phyloP scores from a whole-genome alignment of 2,888 invertebrate species.

The Teleogryllus oceanicus region DNA sequence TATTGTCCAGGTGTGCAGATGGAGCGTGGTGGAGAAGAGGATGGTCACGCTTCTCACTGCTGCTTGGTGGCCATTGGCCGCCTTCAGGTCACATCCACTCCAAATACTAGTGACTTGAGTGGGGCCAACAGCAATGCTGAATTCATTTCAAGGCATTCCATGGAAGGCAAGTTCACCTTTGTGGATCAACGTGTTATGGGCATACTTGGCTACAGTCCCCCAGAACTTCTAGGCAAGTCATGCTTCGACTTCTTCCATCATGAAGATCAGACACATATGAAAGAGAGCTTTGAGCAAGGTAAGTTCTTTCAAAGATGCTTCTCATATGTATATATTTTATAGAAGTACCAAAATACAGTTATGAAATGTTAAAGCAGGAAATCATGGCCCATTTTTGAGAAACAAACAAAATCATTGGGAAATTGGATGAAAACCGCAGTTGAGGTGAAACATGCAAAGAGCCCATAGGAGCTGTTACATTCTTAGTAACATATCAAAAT shows the following conservation, averaged over 20 bases:
- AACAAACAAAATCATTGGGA: too few species aligned
- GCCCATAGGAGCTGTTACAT: too few species aligned
- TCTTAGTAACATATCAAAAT: too few species aligned
- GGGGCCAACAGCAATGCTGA: slow-evolving; percentile 82
- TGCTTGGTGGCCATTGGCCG: slow-evolving; percentile 98
- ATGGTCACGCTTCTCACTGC: slow-evolving; percentile 79
- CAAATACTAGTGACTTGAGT: slow-evolving; percentile 84
- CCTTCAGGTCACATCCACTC: slow-evolving; percentile 93
- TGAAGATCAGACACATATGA: slow-evolving; percentile 95
- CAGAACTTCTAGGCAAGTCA: slow-evolving; percentile 90
- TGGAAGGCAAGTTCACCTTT: slow-evolving; percentile 97
- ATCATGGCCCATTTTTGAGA: too few species aligned
- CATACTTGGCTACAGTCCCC: slow-evolving; percentile 88
- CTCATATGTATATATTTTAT: too few species aligned
- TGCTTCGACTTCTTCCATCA: slow-evolving; percentile 98
- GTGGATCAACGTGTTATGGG: slow-evolving; percentile 94
- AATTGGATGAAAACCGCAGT: too few species aligned
- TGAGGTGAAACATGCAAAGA: too few species aligned
- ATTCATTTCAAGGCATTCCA: slow-evolving; percentile 94
- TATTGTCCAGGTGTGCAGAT: slow-evolving; percentile 53
- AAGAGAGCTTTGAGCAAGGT: slow-evolving; percentile 97
- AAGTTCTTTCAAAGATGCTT: slow-evolving; percentile 33
- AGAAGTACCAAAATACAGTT: too few species aligned
- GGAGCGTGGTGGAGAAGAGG: slow-evolving; percentile 64
- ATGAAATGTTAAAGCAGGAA: too few species aligned